Evolutionary conservation across 1,140 invertebrate genomes (phyloP), one percentile per base, ranked within the genome.

Genomic region (Monochamus saltuarius): DNA sequence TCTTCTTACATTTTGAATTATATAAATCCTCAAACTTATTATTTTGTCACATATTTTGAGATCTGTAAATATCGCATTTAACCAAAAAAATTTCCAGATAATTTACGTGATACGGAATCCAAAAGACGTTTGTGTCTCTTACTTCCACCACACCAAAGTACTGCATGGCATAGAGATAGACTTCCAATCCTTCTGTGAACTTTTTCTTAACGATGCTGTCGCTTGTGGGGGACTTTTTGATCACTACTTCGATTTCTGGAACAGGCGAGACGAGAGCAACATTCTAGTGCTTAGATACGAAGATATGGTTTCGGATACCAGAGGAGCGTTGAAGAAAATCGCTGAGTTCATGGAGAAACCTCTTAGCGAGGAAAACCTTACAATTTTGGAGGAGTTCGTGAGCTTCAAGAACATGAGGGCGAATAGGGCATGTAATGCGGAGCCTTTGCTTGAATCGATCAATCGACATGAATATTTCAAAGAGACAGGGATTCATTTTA

Each of bases 41-140:
- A n/a, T n/a, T n/a, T n/a, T n/a, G n/a, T n/a, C n/a, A n/a, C n/a
- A n/a, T n/a, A n/a, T n/a, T n/a, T n/a, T n/a, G n/a, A n/a, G n/a
- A n/a, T n/a, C n/a, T n/a, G n/a, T n/a, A n/a, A n/a, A n/a, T n/a
- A n/a, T n/a, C n/a, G n/a, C n/a, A n/a, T n/a, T n/a, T n/a, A n/a
- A n/a, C n/a, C n/a, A n/a, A n/a, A n/a, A n/a, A n/a, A n/a, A n/a
- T 36, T 78, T 75, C 45, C 75, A 95, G 89, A 86, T 97, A 1
- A 88, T 98, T 46, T 98, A 97, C 73, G 86, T 94, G 0, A 84
- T 90, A 0, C 83, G 96, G 46, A 96, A 98, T 79, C 94, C 95
- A 1, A 98, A 97, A 77, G 95, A 98, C 73, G 86, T 90, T 59
- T 90, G 91, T 45, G 93, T 98, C 0, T 97, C 94, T 0, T 95